A percentile compares a stretch with the other conserved stretches of the same genome.
These are phyloP conservation scores for Sinella curviseta DNA, from an alignment of 1,140 invertebrate species.

Conservation along the genomic window DNA sequence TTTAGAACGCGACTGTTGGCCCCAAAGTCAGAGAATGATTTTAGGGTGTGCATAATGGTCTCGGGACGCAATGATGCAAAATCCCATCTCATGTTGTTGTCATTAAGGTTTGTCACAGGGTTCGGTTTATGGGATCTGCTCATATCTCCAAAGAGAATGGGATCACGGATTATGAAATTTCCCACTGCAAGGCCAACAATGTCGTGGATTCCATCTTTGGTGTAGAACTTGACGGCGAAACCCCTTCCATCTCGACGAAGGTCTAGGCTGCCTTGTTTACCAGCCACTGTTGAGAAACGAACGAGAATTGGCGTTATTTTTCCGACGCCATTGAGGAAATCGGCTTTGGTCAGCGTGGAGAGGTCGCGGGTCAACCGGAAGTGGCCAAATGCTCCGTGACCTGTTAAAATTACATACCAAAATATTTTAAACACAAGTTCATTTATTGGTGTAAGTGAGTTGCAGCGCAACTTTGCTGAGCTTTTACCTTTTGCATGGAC, in stretches of 20 bases:
- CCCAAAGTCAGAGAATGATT: conserved; percentile 61
- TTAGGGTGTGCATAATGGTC: conserved; percentile 59
- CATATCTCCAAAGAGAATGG: conserved; percentile 14
- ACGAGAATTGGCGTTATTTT: conserved; percentile 62
- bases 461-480: conserved; percentile 33
- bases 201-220: conserved; percentile 10
- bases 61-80: conserved; percentile 61
- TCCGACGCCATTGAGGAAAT: conserved; percentile 61
- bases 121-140: conserved; percentile 66
- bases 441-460: not conserved
- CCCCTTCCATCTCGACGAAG: conserved; percentile 48
- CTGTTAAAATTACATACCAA: conserved; percentile 23
- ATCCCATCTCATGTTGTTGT: conserved; percentile 61
- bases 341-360: conserved; percentile 63
- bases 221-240: conserved; percentile 26
- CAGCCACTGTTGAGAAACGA: conserved; percentile 66
- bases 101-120: conserved; percentile 67
- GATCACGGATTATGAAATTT: conserved; percentile 11
- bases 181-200: not conserved
- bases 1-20: conserved; percentile 64
- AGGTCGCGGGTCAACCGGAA: conserved; percentile 68
- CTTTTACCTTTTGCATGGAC: conserved; percentile 63
- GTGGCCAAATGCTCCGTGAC: conserved; percentile 62
- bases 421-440: conserved; percentile 21
- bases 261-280: conserved; percentile 62